Evolutionary conservation across 2,888 invertebrate genomes (phyloP).

Genomic region (Chironomus riparius): DNA sequence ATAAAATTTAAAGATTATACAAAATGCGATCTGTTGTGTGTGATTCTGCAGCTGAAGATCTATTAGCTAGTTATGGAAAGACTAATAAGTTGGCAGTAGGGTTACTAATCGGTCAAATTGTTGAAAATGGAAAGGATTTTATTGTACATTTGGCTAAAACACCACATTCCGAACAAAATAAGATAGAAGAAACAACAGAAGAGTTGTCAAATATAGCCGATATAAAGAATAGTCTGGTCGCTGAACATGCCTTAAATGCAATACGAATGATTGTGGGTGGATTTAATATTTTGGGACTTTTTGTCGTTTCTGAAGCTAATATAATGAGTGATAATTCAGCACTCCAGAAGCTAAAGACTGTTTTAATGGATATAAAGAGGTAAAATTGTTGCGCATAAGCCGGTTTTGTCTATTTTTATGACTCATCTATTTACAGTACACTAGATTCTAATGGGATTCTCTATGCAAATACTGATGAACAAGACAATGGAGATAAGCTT

Average conservation of each 20-base stretch:
- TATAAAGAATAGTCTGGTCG: constrained; percentile 59
- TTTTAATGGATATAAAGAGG: constrained; percentile 29
- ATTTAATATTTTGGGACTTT: constrained; percentile 71
- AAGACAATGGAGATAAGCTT: constrained; percentile 49
- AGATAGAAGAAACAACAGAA: constrained; percentile 34
- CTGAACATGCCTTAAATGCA: constrained; percentile 77
- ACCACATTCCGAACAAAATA: constrained; percentile 47
- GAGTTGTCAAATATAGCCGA: constrained; percentile 42
- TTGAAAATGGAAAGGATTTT: constrained; percentile 57
- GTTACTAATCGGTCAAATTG: constrained; percentile 65
- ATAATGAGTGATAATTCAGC: constrained; percentile 42
- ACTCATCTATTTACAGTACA: constrained; percentile 15
- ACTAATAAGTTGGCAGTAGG: constrained; percentile 59
- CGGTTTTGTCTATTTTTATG: too few relatives aligned
- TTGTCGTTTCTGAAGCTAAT: constrained; percentile 60
- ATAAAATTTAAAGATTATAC: neutral
- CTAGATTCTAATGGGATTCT: constrained; percentile 50
- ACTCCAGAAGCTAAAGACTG: constrained; percentile 27
- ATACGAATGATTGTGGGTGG: constrained; percentile 87
- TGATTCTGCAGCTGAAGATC: constrained; percentile 57
- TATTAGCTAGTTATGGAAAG: constrained; percentile 55
- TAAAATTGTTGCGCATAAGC: constrained; percentile 4
- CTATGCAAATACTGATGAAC: constrained; percentile 47
- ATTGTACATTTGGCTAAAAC: constrained; percentile 73
- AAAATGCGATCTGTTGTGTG: constrained; percentile 56